phyloP scores from a whole-genome alignment of 2,888 invertebrate species.

The Pollenia angustigena region DNA sequence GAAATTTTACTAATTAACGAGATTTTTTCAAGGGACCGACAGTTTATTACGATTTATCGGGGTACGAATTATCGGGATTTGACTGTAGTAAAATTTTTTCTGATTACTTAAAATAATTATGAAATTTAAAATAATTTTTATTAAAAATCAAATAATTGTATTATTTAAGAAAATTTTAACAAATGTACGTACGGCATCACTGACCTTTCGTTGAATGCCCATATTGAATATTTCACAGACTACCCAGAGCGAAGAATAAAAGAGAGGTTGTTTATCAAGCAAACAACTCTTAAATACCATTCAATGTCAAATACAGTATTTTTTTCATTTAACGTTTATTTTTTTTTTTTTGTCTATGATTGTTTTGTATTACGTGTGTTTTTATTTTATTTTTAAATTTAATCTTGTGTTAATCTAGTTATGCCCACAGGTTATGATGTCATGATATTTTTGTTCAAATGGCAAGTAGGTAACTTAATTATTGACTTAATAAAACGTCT shows the following conservation, averaged over 20 bases:
- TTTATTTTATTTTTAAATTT: constrained; percentile 1
- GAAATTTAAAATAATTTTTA: no score
- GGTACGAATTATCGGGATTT: no score
- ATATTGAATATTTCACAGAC: background rate
- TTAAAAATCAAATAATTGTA: no score
- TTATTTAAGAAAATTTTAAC: no score
- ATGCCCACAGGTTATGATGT: constrained; percentile 63
- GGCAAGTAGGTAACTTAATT: background rate
- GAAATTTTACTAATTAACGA: no score
- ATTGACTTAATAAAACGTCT: constrained; percentile 1
- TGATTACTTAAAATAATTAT: no score
- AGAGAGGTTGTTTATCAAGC: background rate
- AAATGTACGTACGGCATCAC: background rate
- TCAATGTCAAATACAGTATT: constrained; percentile 58
- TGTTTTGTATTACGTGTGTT: constrained; percentile 2
- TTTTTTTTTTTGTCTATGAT: background rate
- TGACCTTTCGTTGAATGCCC: background rate
- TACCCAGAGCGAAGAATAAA: background rate
- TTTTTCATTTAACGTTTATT: constrained; percentile 9
- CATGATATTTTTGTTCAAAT: constrained; percentile 29
- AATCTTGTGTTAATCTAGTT: constrained; percentile 54
- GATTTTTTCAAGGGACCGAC: no score
- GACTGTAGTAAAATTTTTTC: no score
- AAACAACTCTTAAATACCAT: constrained; percentile 43
- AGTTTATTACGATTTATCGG: no score